These are phyloP conservation scores for Acleris sparsana DNA, from an alignment of 2,888 invertebrate species.

Conservation along the genomic window DNA sequence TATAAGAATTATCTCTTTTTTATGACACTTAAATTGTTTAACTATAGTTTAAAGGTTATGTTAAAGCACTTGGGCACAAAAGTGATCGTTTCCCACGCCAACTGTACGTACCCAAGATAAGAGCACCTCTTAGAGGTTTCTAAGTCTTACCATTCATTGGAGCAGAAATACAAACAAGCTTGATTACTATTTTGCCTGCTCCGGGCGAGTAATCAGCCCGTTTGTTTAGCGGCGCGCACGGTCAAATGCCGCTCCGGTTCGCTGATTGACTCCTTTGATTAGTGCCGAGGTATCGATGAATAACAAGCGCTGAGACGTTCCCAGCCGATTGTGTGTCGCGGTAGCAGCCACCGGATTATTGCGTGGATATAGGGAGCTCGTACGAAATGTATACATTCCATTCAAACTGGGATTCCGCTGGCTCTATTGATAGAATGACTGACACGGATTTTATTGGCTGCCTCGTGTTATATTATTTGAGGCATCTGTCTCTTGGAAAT, in stretches of 20 bases:
- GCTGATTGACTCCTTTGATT: conserved; percentile 57
- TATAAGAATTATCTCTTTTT: no score
- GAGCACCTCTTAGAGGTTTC: conserved; percentile 19
- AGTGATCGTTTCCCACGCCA: background rate
- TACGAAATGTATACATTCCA: conserved; percentile 6
- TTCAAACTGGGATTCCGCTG: conserved; percentile 12
- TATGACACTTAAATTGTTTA: no score
- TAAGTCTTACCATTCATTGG: conserved; percentile 22
- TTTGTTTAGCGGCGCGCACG: conserved; percentile 52
- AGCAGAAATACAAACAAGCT: conserved; percentile 36
- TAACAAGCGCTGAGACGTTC: conserved; percentile 43
- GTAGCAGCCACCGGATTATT: conserved; percentile 17
- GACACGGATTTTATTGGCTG: conserved; percentile 6
- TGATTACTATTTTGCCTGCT: conserved; percentile 36
- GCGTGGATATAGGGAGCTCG: conserved; percentile 10
- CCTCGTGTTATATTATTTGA: conserved; percentile 22
- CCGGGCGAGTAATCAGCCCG: conserved; percentile 53
- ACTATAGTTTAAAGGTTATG: no score
- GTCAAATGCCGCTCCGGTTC: conserved; percentile 44
- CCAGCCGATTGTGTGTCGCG: conserved; percentile 4
- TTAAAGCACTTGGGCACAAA: background rate
- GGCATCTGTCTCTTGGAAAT: no score
- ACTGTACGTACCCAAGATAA: conserved; percentile 4
- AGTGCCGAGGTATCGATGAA: conserved; percentile 51
- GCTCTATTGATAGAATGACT: conserved; percentile 20